These are phyloP conservation scores for Cylloceria caligata DNA, from an alignment of 2,888 invertebrate species.

Conservation along the genomic window DNA sequence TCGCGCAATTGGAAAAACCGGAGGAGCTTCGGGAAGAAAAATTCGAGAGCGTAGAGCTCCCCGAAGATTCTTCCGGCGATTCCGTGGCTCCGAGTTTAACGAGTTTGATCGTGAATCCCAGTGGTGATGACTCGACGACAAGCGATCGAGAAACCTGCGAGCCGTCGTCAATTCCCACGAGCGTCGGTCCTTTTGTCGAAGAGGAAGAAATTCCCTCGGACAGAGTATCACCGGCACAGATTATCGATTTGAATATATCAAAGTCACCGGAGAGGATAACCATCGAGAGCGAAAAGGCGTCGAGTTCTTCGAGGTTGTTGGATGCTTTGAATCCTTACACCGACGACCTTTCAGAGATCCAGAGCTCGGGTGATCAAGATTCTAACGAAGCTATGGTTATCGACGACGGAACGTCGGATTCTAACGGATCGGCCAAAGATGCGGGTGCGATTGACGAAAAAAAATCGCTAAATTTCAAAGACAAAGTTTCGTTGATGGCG, in stretches of 20 bases:
- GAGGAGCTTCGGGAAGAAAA: slow-evolving; percentile 32
- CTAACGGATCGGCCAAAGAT: slow-evolving; percentile 70
- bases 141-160: slow-evolving; percentile 50
- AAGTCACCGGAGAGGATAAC: slow-evolving; percentile 68
- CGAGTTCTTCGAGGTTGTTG: slow-evolving; percentile 44
- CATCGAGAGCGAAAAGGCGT: slow-evolving; percentile 53
- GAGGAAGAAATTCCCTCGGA: slow-evolving; percentile 27
- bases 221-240: slow-evolving; percentile 60
- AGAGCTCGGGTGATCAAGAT: slow-evolving; percentile 69
- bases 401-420: slow-evolving; percentile 73
- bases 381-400: slow-evolving; percentile 75
- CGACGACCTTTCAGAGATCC: slow-evolving; percentile 71
- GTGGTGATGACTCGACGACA: slow-evolving; percentile 51
- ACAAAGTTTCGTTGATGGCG: slow-evolving; percentile 43
- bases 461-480: slow-evolving; percentile 55
- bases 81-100: slow-evolving; percentile 51
- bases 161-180: slow-evolving; percentile 29
- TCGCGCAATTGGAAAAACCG: slow-evolving; percentile 2
- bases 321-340: slow-evolving; percentile 68
- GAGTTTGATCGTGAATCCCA: slow-evolving; percentile 54
- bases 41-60: slow-evolving; percentile 38
- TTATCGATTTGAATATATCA: slow-evolving; percentile 64
- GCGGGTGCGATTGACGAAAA: slow-evolving; percentile 32
- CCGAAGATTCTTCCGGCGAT: slow-evolving; percentile 55
- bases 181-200: slow-evolving; percentile 19